Evolutionary conservation across 2,113 vertebrate species (phyloP).

Genomic region (Scomber scombrus): DNA sequence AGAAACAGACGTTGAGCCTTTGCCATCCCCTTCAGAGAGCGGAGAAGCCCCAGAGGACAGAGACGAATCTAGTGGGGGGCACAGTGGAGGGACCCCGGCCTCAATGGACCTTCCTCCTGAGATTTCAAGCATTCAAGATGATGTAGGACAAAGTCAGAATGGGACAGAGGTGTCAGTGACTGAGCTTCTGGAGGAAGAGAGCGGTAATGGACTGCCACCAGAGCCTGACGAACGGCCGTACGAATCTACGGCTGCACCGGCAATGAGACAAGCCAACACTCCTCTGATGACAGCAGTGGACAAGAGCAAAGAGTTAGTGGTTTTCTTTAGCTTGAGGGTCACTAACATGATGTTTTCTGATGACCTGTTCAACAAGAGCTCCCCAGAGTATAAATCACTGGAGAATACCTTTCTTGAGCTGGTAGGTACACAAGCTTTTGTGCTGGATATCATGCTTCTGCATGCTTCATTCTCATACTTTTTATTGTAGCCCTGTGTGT

Average conservation of each 20-base stretch:
- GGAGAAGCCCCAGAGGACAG: slow-evolving; percentile 17
- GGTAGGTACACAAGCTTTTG: slow-evolving; percentile 89
- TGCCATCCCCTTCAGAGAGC: slow-evolving; percentile 32
- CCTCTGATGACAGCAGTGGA: slow-evolving; percentile 81
- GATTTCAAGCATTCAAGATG: slow-evolving; percentile 43
- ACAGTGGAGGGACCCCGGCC: slow-evolving; percentile 8
- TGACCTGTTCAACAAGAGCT: slow-evolving; percentile 94
- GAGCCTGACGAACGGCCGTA: slow-evolving; percentile 60
- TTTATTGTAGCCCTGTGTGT: slow-evolving; percentile 55
- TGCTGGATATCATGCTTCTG: slow-evolving; percentile 70
- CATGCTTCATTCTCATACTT: slow-evolving; percentile 70
- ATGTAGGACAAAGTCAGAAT: slow-evolving; percentile 39
- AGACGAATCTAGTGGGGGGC: slow-evolving; percentile 28
- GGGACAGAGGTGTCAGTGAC: slow-evolving; percentile 12
- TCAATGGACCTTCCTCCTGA: slow-evolving; percentile 31
- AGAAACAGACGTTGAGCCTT: slow-evolving; percentile 16
- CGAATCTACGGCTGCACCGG: slow-evolving; percentile 79
- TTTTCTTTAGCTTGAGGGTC: slow-evolving; percentile 95
- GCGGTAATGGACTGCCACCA: slow-evolving; percentile 71
- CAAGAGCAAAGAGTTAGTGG: slow-evolving; percentile 90
- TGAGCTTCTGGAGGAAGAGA: slow-evolving; percentile 62
- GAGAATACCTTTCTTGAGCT: slow-evolving; percentile 93
- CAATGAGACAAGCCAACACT: slow-evolving; percentile 83
- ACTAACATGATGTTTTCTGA: slow-evolving; percentile 95
- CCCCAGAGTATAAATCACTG: slow-evolving; percentile 91